phyloP scores from a whole-genome alignment of 2,888 invertebrate genomes.

The Nowickia ferox region DNA sequence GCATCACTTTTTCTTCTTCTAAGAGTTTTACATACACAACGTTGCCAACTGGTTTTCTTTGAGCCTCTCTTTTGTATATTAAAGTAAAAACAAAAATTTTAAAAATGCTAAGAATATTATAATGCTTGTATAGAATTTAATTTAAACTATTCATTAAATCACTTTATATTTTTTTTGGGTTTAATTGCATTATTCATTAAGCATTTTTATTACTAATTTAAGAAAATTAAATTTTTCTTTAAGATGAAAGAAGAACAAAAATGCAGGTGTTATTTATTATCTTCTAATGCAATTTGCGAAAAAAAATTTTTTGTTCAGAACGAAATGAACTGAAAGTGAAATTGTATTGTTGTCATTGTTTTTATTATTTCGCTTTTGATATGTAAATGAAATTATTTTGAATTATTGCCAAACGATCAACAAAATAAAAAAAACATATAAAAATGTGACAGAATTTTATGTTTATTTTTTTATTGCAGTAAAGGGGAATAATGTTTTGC shows the following conservation, averaged over 20 bases:
- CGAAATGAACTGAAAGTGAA: conserved; percentile 55
- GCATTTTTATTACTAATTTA: background rate
- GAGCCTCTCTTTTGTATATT: too few species aligned
- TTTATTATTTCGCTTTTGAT: conserved; percentile 11
- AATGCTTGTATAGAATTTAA: background rate
- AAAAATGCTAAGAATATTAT: too few species aligned
- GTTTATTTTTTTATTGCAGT: conserved; percentile 13
- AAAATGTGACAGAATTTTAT: conserved; percentile 40
- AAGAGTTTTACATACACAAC: too few species aligned
- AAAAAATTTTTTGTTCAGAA: background rate
- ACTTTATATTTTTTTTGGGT: background rate
- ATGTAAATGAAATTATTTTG: conserved; percentile 38
- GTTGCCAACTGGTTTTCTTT: too few species aligned
- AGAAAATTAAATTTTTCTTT: background rate
- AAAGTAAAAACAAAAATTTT: too few species aligned
- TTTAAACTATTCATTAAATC: background rate
- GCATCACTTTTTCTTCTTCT: too few species aligned
- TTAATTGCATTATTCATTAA: background rate
- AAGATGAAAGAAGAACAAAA: background rate
- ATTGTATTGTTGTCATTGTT: conserved; percentile 30
- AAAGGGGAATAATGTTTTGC: background rate
- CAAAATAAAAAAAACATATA: background rate
- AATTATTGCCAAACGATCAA: conserved; percentile 50
- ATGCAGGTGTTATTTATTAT: conserved; percentile 10
- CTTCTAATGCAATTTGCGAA: background rate